A percentile compares a stretch with the other conserved stretches of the same genome.
Evolutionary conservation across 2,113 vertebrate species (phyloP).

Genomic region (Lagopus leucura): DNA sequence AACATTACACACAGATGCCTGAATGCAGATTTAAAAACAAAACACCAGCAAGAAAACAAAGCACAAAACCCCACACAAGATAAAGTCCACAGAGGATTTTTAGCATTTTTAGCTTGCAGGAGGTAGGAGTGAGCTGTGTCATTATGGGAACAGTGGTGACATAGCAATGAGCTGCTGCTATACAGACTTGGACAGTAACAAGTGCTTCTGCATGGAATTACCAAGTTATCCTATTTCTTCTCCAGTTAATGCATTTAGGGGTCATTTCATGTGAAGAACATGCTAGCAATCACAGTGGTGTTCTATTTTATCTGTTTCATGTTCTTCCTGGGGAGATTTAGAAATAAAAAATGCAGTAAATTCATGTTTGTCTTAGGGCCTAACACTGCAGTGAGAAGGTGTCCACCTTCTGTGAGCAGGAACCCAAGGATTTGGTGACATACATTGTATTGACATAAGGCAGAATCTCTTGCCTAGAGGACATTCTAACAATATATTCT

Average conservation of each 20-base stretch:
- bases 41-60: neutral
- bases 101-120: neutral
- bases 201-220: neutral
- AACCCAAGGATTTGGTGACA: neutral
- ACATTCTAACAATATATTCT: neutral
- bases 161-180: neutral
- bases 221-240: constrained; percentile 1
- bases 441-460: neutral
- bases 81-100: neutral
- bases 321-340: neutral
- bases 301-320: constrained; percentile 14
- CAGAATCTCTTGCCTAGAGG: constrained; percentile 26
- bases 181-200: neutral
- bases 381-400: neutral
- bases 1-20: neutral
- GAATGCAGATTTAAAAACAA: neutral
- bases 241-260: neutral
- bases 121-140: neutral
- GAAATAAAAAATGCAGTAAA: neutral
- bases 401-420: neutral
- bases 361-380: neutral
- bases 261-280: neutral
- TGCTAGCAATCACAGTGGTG: neutral
- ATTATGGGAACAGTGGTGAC: neutral
- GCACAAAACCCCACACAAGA: neutral